phyloP scores from a whole-genome alignment of 2,113 vertebrate species.

The Malurus melanocephalus region DNA sequence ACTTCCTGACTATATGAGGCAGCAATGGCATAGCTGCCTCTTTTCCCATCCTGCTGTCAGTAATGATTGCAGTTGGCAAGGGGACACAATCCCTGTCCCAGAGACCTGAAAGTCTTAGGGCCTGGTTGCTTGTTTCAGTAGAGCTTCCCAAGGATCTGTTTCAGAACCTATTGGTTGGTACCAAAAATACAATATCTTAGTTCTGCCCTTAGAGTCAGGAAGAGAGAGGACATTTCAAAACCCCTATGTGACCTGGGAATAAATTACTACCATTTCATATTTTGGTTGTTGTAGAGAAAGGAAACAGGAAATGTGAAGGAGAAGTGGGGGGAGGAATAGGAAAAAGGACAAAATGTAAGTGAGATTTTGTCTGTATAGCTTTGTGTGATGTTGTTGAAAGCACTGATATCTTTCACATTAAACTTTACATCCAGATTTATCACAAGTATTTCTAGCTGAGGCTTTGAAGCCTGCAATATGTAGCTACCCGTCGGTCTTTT shows the following conservation, averaged over 20 bases:
- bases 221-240: background rate
- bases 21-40: background rate
- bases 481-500: background rate
- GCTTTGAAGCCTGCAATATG: background rate
- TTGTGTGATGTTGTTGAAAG: background rate
- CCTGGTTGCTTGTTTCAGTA: background rate
- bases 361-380: background rate
- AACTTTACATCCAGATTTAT: background rate
- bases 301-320: conserved; percentile 10
- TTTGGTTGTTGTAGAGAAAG: background rate
- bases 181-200: background rate
- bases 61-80: background rate
- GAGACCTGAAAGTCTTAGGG: background rate
- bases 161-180: background rate
- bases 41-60: background rate
- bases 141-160: background rate
- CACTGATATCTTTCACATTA: background rate
- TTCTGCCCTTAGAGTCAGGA: background rate
- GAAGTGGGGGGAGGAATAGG: background rate
- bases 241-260: background rate
- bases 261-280: background rate
- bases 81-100: background rate
- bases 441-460: background rate
- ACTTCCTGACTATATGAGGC: background rate
- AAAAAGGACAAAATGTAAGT: background rate